These are phyloP conservation scores for Tryphoninae sp. DNA, from an alignment of 2,888 invertebrate species.

Conservation along the genomic window DNA sequence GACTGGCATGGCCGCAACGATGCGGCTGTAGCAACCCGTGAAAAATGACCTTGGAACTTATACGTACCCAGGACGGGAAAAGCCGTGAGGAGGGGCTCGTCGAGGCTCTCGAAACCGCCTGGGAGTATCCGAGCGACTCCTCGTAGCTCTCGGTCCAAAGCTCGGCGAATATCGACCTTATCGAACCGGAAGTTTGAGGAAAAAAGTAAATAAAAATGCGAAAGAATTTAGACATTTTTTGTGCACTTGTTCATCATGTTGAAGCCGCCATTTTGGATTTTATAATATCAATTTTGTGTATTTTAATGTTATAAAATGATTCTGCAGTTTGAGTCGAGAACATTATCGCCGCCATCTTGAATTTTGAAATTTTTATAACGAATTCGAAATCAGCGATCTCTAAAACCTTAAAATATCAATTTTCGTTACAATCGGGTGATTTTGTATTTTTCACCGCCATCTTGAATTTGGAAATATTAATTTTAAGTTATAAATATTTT, in stretches of 20 bases:
- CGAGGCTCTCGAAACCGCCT: conserved; percentile 3
- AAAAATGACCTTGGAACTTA: conserved; percentile 55
- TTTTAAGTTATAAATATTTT: too few species aligned
- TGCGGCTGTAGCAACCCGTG: conserved; percentile 41
- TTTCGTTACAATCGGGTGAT: too few species aligned
- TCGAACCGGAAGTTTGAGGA: neutral
- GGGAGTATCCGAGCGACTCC: neutral
- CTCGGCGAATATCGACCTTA: conserved; percentile 29
- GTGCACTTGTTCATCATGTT: neutral
- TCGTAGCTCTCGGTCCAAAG: neutral
- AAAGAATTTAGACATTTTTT: neutral
- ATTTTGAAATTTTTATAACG: too few species aligned
- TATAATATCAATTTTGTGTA: too few species aligned
- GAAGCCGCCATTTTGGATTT: neutral
- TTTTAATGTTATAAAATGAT: neutral
- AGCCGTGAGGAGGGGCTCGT: neutral
- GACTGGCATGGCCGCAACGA: conserved; percentile 13
- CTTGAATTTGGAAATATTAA: too few species aligned
- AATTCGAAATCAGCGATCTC: too few species aligned
- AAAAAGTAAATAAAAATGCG: neutral
- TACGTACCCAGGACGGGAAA: conserved; percentile 11
- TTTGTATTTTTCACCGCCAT: too few species aligned
- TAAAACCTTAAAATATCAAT: too few species aligned
- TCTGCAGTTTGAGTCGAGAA: neutral
- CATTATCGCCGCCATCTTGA: too few species aligned